Conservation (phyloP, 2,113 vertebrate genomes). For the Hypocryptadius cinnamomeus region DNA sequence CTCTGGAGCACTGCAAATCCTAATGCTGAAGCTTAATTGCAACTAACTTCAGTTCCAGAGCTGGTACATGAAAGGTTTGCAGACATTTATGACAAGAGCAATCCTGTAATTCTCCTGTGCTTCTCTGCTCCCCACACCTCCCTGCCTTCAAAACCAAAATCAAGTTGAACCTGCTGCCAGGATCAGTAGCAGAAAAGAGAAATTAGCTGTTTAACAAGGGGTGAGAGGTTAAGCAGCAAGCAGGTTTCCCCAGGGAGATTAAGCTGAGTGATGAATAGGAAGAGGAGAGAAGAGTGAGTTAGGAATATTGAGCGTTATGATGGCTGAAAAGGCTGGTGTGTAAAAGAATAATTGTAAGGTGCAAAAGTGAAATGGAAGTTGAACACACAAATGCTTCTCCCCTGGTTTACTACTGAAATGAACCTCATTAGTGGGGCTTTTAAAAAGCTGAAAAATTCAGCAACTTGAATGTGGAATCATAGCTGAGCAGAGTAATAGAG, state of each 20-base stretch:
- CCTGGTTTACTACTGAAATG: not conserved
- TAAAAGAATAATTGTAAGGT: not conserved
- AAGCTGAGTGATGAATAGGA: constrained; percentile 61
- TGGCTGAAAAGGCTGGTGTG: not conserved
- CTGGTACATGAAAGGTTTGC: not conserved
- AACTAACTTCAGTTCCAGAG: not conserved
- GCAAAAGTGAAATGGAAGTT: not conserved
- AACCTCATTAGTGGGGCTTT: not conserved
- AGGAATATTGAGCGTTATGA: not conserved
- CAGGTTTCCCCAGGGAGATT: constrained; percentile 60
- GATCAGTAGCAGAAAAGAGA: constrained; percentile 68
- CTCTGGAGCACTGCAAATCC: not conserved
- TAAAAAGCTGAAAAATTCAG: not conserved
- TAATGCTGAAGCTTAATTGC: not conserved
- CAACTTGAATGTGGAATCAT: not conserved
- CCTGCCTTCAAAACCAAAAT: not conserved
- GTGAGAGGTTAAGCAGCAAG: constrained; percentile 65
- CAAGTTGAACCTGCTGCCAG: not conserved
- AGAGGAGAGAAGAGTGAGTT: not conserved
- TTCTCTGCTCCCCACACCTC: not conserved
- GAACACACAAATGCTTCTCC: not conserved
- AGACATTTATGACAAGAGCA: not conserved
- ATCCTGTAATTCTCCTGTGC: not conserved
- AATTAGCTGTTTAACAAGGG: constrained; percentile 70
- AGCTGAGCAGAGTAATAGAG: not conserved